phyloP scores from a whole-genome alignment of 2,888 invertebrate genomes.

The Cheilosia soror region DNA sequence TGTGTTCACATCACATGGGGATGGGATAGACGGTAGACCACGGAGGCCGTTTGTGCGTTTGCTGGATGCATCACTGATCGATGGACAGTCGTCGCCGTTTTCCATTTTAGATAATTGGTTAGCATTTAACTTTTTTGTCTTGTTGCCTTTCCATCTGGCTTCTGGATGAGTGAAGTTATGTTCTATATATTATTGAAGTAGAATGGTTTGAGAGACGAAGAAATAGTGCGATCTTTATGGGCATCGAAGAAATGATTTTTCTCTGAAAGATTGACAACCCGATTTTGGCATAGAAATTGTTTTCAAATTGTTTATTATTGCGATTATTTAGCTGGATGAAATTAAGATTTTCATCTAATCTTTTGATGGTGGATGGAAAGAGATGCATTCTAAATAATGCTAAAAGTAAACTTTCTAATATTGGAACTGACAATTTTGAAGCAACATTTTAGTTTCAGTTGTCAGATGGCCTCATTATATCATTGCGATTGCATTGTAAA shows the following conservation, averaged over 20 bases:
- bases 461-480: too few relatives aligned
- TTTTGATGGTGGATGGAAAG: neutral
- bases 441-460: too few relatives aligned
- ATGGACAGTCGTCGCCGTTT: constrained; percentile 54
- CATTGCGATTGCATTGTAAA: too few relatives aligned
- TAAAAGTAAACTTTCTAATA: neutral
- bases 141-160: constrained; percentile 13
- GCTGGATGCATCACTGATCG: constrained; percentile 49
- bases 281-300: constrained; percentile 62
- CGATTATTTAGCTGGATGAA: neutral
- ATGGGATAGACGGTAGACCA: constrained; percentile 20
- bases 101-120: constrained; percentile 73
- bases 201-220: constrained; percentile 18
- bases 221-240: constrained; percentile 61
- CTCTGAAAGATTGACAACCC: constrained; percentile 53
- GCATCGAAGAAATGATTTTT: constrained; percentile 53
- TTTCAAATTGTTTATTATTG: constrained; percentile 47
- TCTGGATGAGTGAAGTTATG: constrained; percentile 13
- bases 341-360: neutral
- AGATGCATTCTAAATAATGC: neutral
- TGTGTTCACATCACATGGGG: constrained; percentile 28
- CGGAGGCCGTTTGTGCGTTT: constrained; percentile 18
- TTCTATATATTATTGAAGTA: constrained; percentile 29
- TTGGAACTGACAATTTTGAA: neutral
- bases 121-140: constrained; percentile 64